Evolutionary conservation across 2,888 invertebrate species (phyloP), one percentile per base, ranked within the genome.

Genomic region (Sinopyrophorus schimmeli): DNA sequence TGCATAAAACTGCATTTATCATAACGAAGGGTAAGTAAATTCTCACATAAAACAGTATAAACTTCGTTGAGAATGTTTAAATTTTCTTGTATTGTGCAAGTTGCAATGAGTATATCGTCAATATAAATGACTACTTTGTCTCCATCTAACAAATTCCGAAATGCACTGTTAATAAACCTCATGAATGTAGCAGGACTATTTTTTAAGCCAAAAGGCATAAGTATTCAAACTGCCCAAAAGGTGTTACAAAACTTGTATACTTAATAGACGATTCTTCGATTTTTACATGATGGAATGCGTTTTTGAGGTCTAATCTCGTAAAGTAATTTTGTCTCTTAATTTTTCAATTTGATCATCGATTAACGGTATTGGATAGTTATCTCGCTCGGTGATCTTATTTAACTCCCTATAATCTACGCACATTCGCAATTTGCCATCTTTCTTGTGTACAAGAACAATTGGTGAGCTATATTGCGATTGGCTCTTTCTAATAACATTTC

Each of bases 171-270:
- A 10, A 44, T 17, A 14, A n/a, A 35, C 12, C 44, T 24, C 12
- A 17, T 20, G 16, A 44, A 44, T 14, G 27, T 28, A 11, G 21
- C 3, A 2, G 42, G 42, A 2, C 11, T 7, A 17, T 26, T 39
- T 3, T 14, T 21, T 7, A 27, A 28, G 5, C 39, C 26, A 26
- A 39, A 39, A 7, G 39, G 27, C 6, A n/a, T 11, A 16, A 10
- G 14, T 11, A 39, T 16, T 27, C 39, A 39, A 26, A 39, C n/a
- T 39, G 39, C 3, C 39, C 39, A 3, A 21, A n/a, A 12, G 32
- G 39, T 6, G 38, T 38, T 10, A 62, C 50, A 53, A 69, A 69
- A 1, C 65, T 58, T 2, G 65, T 67, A 21, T 62, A 61, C 43
- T 63, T 54, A 2, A 57, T 47, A 3, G 61, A 63, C 5, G 55